A percentile compares a stretch with the other conserved stretches of the same genome.
Evolutionary conservation across 2,797 vertebrate species (phyloP).

Genomic region (Chanos chanos): DNA sequence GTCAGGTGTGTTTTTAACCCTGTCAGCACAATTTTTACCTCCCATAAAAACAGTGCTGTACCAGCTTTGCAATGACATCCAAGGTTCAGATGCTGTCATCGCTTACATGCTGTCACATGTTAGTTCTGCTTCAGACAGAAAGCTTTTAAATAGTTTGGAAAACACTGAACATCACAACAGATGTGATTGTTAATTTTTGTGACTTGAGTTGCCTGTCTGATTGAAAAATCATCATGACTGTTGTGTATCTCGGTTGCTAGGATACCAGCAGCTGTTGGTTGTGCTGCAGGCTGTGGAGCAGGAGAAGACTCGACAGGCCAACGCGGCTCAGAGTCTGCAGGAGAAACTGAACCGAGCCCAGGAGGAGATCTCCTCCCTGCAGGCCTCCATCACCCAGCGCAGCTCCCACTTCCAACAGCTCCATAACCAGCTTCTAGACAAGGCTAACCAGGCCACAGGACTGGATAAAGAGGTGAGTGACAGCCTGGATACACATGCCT

Average conservation of each 20-base stretch:
- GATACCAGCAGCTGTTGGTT: slow-evolving; percentile 59
- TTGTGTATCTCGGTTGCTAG: too few relatives aligned
- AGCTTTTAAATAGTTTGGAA: too few relatives aligned
- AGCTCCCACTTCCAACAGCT: slow-evolving; percentile 75
- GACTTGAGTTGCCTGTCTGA: too few relatives aligned
- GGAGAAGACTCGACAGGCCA: slow-evolving; percentile 64
- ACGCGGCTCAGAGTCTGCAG: slow-evolving; percentile 63
- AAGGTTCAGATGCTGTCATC: background rate
- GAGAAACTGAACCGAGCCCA: slow-evolving; percentile 65
- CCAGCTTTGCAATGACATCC: background rate
- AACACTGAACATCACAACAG: too few relatives aligned
- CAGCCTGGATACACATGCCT: too few relatives aligned
- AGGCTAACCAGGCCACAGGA: slow-evolving; percentile 43
- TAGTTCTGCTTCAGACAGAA: too few relatives aligned
- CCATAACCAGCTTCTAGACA: slow-evolving; percentile 75
- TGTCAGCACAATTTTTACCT: too few relatives aligned
- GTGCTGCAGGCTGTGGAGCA: slow-evolving; percentile 68
- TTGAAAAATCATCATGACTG: too few relatives aligned
- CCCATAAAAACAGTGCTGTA: too few relatives aligned
- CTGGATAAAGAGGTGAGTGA: slow-evolving; percentile 44
- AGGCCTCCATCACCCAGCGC: slow-evolving; percentile 73
- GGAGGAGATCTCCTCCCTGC: slow-evolving; percentile 71
- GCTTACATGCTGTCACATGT: background rate
- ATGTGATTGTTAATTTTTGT: too few relatives aligned
- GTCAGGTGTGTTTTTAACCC: slow-evolving; percentile 33